Percentiles rank a stretch among this genome's conserved stretches.
These are phyloP conservation scores for Drosophila kokeensis DNA, from an alignment of 2,888 invertebrate species.

Conservation along the genomic window DNA sequence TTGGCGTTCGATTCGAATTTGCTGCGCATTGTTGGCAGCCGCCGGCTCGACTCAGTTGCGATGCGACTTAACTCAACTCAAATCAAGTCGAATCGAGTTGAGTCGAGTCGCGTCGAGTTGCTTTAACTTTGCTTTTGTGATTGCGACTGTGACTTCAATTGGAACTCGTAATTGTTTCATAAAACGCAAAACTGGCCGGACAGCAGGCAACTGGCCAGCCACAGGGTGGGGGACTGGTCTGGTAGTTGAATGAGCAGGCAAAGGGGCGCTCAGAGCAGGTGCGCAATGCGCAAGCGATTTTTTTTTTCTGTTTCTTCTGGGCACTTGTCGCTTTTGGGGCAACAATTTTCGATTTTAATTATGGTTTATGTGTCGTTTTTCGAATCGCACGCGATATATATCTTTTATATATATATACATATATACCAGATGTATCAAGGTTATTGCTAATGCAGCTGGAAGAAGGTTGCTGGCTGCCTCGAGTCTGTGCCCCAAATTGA, in stretches of 20 bases:
- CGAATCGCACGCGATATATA: constrained; percentile 29
- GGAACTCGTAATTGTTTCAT: constrained; percentile 75
- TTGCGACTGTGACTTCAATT: constrained; percentile 34
- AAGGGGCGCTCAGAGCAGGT: constrained; percentile 47
- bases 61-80: constrained; percentile 8
- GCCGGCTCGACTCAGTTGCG: constrained; percentile 20
- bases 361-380: constrained; percentile 65
- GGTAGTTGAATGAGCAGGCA: not conserved
- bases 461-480: constrained; percentile 10
- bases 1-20: constrained; percentile 60
- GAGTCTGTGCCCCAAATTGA: constrained; percentile 18
- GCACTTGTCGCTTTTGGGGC: constrained; percentile 59
- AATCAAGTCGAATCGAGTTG: constrained; percentile 7
- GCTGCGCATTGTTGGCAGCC: constrained; percentile 48
- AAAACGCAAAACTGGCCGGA: constrained; percentile 69
- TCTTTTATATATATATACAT: constrained; percentile 5
- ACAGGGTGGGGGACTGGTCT: not conserved
- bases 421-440: constrained; percentile 31
- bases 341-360: constrained; percentile 72
- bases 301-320: constrained; percentile 39
- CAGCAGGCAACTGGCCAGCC: constrained; percentile 26
- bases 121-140: constrained; percentile 43
- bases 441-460: constrained; percentile 29
- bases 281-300: constrained; percentile 70
- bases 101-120: constrained; percentile 23